Conservation (phyloP, 2,888 invertebrate genomes). For the Acleris sparsana region DNA sequence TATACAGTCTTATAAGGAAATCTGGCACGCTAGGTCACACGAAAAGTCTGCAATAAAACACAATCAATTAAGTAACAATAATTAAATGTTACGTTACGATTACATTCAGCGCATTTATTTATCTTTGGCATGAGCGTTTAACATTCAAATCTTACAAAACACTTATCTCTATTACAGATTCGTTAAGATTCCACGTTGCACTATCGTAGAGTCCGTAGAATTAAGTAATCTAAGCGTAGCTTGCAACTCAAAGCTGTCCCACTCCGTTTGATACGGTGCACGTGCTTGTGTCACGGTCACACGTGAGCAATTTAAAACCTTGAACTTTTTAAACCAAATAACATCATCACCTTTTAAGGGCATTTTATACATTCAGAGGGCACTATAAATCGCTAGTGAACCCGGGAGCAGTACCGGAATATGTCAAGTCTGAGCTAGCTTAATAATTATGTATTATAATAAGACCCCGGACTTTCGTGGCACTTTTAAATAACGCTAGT, state of each 20-base stretch:
- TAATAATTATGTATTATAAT: background rate
- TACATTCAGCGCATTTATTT: conserved; percentile 31
- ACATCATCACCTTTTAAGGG: background rate
- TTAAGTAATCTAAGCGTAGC: conserved; percentile 27
- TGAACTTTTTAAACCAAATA: conserved; percentile 22
- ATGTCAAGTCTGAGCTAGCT: background rate
- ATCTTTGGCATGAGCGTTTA: conserved; percentile 36
- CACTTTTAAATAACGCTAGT: no score
- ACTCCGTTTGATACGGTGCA: conserved; percentile 15
- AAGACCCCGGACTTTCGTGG: no score
- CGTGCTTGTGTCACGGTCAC: conserved; percentile 26
- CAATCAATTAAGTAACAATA: conserved; percentile 24
- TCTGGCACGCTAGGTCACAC: background rate
- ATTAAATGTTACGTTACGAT: conserved; percentile 32
- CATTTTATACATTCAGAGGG: background rate
- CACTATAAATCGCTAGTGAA: background rate
- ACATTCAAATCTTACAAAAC: conserved; percentile 36
- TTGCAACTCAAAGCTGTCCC: conserved; percentile 5
- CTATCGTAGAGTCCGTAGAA: conserved; percentile 2
- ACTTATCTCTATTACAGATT: conserved; percentile 31
- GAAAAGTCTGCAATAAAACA: conserved; percentile 22
- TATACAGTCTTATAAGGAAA: background rate
- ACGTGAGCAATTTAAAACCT: conserved; percentile 1
- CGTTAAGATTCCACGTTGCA: conserved; percentile 29
- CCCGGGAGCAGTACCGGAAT: background rate